Evolutionary conservation across 2,888 invertebrate species (phyloP).

Genomic region (Heliconius aoede): DNA sequence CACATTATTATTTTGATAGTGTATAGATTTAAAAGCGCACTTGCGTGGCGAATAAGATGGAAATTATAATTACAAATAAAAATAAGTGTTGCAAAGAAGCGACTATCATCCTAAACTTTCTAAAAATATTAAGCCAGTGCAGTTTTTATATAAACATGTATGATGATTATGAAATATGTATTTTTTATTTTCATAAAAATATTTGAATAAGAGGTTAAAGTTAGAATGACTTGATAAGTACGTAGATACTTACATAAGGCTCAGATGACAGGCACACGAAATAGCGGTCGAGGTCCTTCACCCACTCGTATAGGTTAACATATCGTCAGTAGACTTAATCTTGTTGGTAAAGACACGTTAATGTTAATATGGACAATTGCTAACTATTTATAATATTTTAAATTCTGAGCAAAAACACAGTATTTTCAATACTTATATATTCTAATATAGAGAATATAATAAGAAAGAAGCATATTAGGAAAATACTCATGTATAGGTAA

Average conservation of each 20-base stretch:
- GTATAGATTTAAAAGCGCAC: too few species aligned
- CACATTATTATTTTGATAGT: too few species aligned
- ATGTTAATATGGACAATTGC: neutral
- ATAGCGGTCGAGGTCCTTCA: conserved; percentile 76
- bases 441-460: neutral
- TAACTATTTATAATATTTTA: neutral
- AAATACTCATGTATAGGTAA: too few species aligned
- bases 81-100: too few species aligned
- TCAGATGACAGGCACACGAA: conserved; percentile 58
- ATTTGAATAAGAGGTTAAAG: too few species aligned
- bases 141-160: neutral
- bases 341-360: neutral
- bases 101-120: too few species aligned
- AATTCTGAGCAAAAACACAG: neutral
- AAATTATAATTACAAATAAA: too few species aligned
- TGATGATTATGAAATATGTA: neutral
- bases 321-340: conserved; percentile 47
- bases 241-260: conserved; percentile 33
- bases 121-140: too few species aligned
- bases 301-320: conserved; percentile 58
- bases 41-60: too few species aligned
- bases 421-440: neutral
- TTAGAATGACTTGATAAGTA: conserved; percentile 24
- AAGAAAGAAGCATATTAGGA: too few species aligned
- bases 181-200: neutral